A percentile compares a stretch with the other conserved stretches of the same genome.
Conservation (phyloP, 2,113 vertebrate species). For the Rhinichthys klamathensis region DNA sequence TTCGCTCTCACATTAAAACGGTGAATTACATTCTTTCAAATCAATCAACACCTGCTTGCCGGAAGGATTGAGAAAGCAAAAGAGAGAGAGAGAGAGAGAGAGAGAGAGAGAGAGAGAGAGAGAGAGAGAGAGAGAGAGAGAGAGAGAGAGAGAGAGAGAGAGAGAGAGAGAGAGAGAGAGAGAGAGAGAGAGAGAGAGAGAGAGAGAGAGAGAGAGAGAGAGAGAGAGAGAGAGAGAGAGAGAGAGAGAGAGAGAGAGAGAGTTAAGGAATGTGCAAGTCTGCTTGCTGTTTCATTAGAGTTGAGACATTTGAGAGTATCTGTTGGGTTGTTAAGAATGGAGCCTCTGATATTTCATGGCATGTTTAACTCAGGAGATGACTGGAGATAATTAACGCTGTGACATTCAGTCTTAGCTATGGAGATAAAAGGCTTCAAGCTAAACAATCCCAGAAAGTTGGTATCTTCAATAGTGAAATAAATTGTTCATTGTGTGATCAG, state of each 20-base stretch:
- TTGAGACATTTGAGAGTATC: slow-evolving; percentile 32
- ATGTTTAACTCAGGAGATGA: slow-evolving; percentile 38
- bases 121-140: slow-evolving; percentile 31
- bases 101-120: not conserved
- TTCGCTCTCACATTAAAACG: slow-evolving; percentile 52
- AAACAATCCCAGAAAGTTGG: slow-evolving; percentile 22
- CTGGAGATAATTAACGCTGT: slow-evolving; percentile 30
- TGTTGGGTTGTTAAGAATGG: slow-evolving; percentile 44
- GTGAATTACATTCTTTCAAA: slow-evolving; percentile 62
- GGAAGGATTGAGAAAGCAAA: slow-evolving; percentile 50
- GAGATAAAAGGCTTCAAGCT: slow-evolving; percentile 21
- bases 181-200: slow-evolving; percentile 33
- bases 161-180: slow-evolving; percentile 33
- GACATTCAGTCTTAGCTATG: slow-evolving; percentile 23
- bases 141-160: slow-evolving; percentile 33
- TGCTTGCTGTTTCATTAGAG: slow-evolving; percentile 35
- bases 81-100: not conserved
- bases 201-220: slow-evolving; percentile 19
- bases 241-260: not conserved
- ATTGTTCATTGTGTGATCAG: slow-evolving; percentile 13
- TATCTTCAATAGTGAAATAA: not conserved
- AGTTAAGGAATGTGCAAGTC: slow-evolving; percentile 17
- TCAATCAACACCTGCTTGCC: slow-evolving; percentile 65
- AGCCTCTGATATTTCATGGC: slow-evolving; percentile 39
- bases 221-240: not conserved